A percentile compares a stretch with the other conserved stretches of the same genome.
Conservation (phyloP, 1,140 invertebrate species). For the Nomia melanderi region DNA sequence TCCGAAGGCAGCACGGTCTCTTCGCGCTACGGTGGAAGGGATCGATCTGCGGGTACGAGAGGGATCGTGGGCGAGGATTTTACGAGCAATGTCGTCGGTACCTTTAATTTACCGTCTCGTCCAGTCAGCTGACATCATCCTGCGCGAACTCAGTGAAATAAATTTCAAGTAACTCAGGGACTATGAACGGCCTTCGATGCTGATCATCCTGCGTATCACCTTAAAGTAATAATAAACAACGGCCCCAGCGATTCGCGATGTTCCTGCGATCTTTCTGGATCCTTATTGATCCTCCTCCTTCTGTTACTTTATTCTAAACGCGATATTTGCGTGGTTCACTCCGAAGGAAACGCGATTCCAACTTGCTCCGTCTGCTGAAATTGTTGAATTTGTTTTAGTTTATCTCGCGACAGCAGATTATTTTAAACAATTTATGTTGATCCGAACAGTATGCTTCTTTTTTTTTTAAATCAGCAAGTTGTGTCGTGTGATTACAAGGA, state of each 20-base stretch:
- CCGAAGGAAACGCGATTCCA: background rate
- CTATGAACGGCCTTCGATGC: conserved; percentile 8
- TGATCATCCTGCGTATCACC: background rate
- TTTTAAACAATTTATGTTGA: too few relatives aligned
- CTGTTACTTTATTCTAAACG: background rate
- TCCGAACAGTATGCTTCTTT: too few relatives aligned
- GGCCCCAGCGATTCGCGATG: background rate
- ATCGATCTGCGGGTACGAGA: conserved; percentile 27
- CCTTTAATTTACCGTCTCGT: conserved; percentile 35
- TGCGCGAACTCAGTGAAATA: conserved; percentile 9
- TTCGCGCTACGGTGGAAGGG: background rate
- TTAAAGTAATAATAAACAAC: conserved; percentile 14
- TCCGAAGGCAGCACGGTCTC: background rate
- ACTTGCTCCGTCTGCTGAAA: background rate
- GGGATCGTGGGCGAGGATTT: conserved; percentile 20
- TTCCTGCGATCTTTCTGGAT: background rate
- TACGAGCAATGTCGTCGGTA: conserved; percentile 33
- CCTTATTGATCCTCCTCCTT: background rate
- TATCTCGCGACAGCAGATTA: too few relatives aligned
- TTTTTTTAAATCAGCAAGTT: too few relatives aligned
- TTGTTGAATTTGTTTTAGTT: too few relatives aligned
- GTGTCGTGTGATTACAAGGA: too few relatives aligned
- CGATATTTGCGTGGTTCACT: background rate
- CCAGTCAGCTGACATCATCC: conserved; percentile 14
- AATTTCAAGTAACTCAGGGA: conserved; percentile 38